Percentiles rank a stretch among this genome's conserved stretches.
Evolutionary conservation across 2,797 vertebrate species (phyloP).

Genomic region (Molossus alvarezi): DNA sequence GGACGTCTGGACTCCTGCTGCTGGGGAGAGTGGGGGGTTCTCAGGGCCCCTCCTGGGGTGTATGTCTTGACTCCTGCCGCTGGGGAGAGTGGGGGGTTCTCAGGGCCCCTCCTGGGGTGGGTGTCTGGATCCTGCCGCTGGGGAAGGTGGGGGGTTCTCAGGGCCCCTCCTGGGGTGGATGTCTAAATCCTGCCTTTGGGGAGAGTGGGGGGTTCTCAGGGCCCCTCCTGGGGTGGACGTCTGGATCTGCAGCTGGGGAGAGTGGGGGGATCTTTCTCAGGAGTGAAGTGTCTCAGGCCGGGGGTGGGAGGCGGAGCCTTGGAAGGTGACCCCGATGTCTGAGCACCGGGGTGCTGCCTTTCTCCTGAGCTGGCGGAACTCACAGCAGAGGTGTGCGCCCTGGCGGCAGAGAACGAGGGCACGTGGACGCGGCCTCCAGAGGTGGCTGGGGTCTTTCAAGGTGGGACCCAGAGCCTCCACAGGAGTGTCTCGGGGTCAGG

Average conservation of each 20-base stretch:
- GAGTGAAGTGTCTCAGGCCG: background rate
- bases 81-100: background rate
- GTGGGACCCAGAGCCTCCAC: background rate
- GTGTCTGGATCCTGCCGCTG: no score
- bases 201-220: background rate
- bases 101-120: no score
- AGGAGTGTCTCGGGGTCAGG: background rate
- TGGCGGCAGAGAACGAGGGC: background rate
- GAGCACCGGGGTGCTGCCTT: background rate
- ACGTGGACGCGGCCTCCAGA: background rate
- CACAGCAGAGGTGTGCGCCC: fast-evolving
- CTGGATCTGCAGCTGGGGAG: background rate
- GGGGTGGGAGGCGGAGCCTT: no score
- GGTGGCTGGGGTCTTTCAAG: background rate
- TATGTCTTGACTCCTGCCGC: background rate
- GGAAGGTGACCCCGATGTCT: no score
- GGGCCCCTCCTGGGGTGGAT: no score
- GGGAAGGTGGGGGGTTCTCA: no score
- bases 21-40: no score
- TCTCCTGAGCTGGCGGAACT: background rate
- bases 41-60: no score
- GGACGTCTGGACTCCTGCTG: no score
- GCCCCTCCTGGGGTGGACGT: no score
- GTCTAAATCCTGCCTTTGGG: background rate
- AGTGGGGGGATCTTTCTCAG: background rate